Percentiles rank a stretch among this genome's conserved stretches.
Conservation (phyloP, 2,797 vertebrate genomes). For the Limnodromus scolopaceus region DNA sequence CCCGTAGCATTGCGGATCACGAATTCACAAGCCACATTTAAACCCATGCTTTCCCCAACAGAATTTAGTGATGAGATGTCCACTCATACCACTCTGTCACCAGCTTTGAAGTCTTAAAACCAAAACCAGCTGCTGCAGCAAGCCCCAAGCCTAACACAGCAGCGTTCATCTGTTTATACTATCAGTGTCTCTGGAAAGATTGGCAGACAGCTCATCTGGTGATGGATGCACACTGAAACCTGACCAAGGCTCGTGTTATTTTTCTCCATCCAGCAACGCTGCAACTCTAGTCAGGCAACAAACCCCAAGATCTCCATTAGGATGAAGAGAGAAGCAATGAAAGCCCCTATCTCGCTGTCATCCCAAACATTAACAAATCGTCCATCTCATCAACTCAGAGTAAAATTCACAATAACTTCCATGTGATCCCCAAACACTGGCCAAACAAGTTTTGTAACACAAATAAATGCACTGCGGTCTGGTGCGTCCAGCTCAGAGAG, state of each 20-base stretch:
- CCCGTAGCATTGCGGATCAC: neutral
- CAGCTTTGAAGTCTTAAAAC: slow-evolving; percentile 69
- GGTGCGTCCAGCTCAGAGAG: neutral
- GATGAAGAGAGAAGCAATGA: neutral
- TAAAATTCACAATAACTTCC: slow-evolving; percentile 19
- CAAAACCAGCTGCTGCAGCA: slow-evolving; percentile 72
- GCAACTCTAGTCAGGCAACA: slow-evolving; percentile 41
- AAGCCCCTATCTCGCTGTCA: neutral
- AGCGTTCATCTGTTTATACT: slow-evolving; percentile 48
- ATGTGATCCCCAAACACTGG: neutral
- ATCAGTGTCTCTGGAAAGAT: slow-evolving; percentile 40
- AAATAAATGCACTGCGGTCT: neutral
- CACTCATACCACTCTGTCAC: neutral
- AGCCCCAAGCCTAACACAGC: neutral
- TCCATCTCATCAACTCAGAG: neutral
- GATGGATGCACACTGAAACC: slow-evolving; percentile 60
- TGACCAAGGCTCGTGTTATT: slow-evolving; percentile 16
- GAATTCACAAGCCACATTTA: neutral
- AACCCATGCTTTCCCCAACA: neutral
- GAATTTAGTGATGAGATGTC: slow-evolving; percentile 42
- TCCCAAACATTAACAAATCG: slow-evolving; percentile 27
- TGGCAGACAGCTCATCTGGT: slow-evolving; percentile 59
- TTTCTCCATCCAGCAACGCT: slow-evolving; percentile 36
- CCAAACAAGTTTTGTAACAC: neutral
- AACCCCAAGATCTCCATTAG: slow-evolving; percentile 54